These are phyloP conservation scores for Tenualosa thibaudeaui DNA, from an alignment of 2,797 vertebrate genomes.

Conservation along the genomic window DNA sequence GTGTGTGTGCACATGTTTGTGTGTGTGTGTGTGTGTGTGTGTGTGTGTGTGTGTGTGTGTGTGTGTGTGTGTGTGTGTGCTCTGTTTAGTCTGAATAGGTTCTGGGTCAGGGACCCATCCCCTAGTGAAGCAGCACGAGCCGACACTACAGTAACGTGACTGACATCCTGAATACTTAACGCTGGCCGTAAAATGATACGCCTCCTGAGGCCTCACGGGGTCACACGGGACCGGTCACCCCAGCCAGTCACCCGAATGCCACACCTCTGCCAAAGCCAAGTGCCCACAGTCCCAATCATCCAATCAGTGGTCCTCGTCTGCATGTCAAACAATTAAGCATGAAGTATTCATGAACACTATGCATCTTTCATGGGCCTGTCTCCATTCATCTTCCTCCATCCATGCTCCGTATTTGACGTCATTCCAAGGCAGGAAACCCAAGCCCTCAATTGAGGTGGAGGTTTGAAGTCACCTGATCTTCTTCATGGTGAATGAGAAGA, in stretches of 20 bases:
- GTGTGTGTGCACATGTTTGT: not conserved
- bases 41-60: not conserved
- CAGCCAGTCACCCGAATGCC: not conserved
- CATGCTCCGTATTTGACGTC: conserved; percentile 39
- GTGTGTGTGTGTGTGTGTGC: not conserved
- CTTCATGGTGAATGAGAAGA: not conserved
- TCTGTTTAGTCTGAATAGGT: conserved; percentile 45
- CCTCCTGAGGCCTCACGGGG: conserved; percentile 23
- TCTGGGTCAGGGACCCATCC: conserved; percentile 57
- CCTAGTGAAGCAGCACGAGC: conserved; percentile 47
- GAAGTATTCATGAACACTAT: conserved; percentile 52
- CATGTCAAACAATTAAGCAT: conserved; percentile 48
- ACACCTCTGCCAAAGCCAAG: not conserved
- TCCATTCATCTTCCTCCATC: conserved; percentile 29
- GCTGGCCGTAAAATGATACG: conserved; percentile 62
- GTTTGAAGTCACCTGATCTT: conserved; percentile 39
- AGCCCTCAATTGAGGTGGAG: conserved; percentile 22
- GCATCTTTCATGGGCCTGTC: conserved; percentile 56
- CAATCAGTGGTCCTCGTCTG: conserved; percentile 24
- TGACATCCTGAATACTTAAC: conserved; percentile 66
- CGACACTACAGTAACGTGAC: conserved; percentile 59
- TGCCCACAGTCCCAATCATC: not conserved
- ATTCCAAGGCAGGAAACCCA: conserved; percentile 24
- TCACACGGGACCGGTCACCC: not conserved
- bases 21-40: not conserved